Percentiles rank a stretch among this genome's conserved stretches.
phyloP scores from a whole-genome alignment of 1,140 invertebrate genomes.

The Semibalanus balanoides region DNA sequence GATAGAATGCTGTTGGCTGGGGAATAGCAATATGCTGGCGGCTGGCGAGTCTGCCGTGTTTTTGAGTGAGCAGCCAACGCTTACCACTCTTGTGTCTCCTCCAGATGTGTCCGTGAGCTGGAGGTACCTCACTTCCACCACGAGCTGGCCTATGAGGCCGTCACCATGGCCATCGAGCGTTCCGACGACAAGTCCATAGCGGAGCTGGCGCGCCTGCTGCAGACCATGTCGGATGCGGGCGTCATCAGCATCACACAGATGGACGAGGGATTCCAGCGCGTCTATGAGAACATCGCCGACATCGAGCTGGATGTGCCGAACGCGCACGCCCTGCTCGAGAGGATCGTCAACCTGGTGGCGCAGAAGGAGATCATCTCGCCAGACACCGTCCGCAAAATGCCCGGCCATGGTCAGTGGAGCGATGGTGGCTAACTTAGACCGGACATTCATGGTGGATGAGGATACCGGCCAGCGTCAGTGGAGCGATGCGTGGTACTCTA shows the following conservation, averaged over 20 bases:
- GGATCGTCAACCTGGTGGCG: slow-evolving; percentile 46
- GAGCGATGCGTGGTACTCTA: too few relatives aligned
- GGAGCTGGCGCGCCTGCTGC: slow-evolving; percentile 60
- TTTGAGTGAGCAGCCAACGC: too few relatives aligned
- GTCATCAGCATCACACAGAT: slow-evolving; percentile 72
- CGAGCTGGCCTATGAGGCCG: slow-evolving; percentile 61
- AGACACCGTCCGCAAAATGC: neutral
- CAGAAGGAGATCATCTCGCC: neutral
- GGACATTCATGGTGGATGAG: too few relatives aligned
- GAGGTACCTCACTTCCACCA: slow-evolving; percentile 92
- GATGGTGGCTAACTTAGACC: too few relatives aligned
- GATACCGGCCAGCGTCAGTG: too few relatives aligned
- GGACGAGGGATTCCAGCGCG: slow-evolving; percentile 61
- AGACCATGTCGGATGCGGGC: slow-evolving; percentile 51
- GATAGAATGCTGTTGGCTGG: too few relatives aligned
- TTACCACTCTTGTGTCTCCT: neutral
- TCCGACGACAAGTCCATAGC: slow-evolving; percentile 58
- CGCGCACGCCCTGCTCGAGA: slow-evolving; percentile 67
- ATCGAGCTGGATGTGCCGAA: slow-evolving; percentile 78
- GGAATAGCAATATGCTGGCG: too few relatives aligned
- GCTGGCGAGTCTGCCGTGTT: too few relatives aligned
- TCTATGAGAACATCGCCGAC: slow-evolving; percentile 81
- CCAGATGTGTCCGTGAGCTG: slow-evolving; percentile 46
- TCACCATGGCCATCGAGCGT: slow-evolving; percentile 68
- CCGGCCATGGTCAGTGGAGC: too few relatives aligned